Base-by-base conservation (phyloP, 2,797 vertebrate species). In the Onychomys arenicola region DNA sequence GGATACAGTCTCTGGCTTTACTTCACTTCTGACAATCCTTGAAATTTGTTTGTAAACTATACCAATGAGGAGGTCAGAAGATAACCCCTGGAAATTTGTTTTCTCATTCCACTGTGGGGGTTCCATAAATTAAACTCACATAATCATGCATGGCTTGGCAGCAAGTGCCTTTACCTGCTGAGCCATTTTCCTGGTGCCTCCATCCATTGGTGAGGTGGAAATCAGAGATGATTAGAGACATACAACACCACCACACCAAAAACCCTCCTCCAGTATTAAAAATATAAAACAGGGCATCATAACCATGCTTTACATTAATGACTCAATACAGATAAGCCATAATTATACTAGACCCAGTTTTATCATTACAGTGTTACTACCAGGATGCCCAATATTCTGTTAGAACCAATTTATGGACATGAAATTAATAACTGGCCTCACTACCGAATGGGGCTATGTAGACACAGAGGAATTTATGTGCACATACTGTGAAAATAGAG, bases 1-100 rank as follows among this genome's bases (percentile, higher is more conserved):
- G n/a, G 57, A 90, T 65, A 34, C 43, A 89, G n/a, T 94, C 52
- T 95, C 32, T 90, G 32, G 67, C 93, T 96, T 97, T 37, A 93
- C 32, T 73, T 80, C 52, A 67, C 11, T 80, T 71, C 88, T 93
- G 57, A 92, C 52, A 95, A 85, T 73, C 83, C 37, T 9, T 94
- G 71, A 95, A 90, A 63, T 17, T 94, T 57, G 75, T 37, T 95
- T 75, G 83, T 49, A 59, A 95, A 76, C 14, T 23, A 57, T 27
- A 16, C 59, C 37, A 2, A 19, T 55, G 49, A n/a, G 17, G 46
- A 71, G 34, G 14, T 71, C 11, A 46, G 46, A 71, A 40, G n/a
- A 40, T 8, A 87, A 87, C 10, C n/a, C 25, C 14, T 87, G n/a
- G 25, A 40, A 57, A 40, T 21, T 67, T 6, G 83, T 37, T 52